Conservation (phyloP, 2,113 vertebrate genomes). For the Atlantisia rogersi region DNA sequence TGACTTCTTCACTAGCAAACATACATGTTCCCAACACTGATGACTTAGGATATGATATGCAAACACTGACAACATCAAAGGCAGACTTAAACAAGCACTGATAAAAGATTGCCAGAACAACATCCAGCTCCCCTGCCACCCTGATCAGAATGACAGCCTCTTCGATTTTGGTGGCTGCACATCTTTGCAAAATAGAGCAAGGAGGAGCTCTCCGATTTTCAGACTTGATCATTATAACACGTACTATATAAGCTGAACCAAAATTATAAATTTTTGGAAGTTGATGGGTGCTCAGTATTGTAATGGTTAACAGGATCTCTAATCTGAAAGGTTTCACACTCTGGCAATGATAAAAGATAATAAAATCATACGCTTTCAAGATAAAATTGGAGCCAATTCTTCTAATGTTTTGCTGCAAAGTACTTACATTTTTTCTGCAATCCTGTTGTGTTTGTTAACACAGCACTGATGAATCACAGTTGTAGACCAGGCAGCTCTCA, state of each 20-base stretch:
- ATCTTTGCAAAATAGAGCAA: not conserved
- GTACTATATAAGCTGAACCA: not conserved
- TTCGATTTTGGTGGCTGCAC: not conserved
- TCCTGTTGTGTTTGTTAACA: not conserved
- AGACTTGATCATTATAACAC: not conserved
- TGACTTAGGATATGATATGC: rapidly evolving
- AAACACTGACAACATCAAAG: not conserved
- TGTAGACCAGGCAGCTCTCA: not conserved
- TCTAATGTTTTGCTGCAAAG: not conserved
- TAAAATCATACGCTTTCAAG: not conserved
- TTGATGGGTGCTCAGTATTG: not conserved
- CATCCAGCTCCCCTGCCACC: not conserved
- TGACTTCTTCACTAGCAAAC: not conserved
- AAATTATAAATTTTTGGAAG: not conserved
- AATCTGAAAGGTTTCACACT: not conserved
- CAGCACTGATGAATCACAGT: not conserved
- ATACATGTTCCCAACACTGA: rapidly evolving
- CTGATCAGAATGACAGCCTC: not conserved
- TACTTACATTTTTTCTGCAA: not conserved
- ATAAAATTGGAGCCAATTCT: not conserved
- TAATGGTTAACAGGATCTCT: not conserved
- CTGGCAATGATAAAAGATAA: not conserved
- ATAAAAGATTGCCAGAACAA: not conserved
- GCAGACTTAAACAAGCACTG: not conserved
- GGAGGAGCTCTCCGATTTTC: not conserved